Conservation (phyloP, 2,113 vertebrate genomes). For the Xiphophorus maculatus region DNA sequence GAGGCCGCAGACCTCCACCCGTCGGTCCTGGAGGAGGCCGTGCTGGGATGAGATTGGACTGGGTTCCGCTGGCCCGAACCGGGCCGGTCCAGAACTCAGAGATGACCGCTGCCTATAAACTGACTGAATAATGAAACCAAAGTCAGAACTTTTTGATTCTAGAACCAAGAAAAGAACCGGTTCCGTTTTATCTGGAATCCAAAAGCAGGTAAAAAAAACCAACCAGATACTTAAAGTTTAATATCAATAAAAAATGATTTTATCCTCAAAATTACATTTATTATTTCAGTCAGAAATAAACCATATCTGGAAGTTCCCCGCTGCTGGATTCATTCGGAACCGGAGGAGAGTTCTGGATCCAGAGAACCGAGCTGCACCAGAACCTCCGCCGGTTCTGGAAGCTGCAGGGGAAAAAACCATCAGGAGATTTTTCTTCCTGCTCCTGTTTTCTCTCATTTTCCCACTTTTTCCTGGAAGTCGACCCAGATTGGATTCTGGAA, state of each 20-base stretch:
- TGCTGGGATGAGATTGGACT: constrained; percentile 1
- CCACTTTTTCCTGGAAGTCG: constrained; percentile 27
- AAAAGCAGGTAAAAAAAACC: background rate
- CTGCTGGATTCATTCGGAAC: too few species aligned
- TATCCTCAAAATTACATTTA: too few species aligned
- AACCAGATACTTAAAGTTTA: too few species aligned
- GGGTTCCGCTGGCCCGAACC: too few species aligned
- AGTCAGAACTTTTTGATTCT: background rate
- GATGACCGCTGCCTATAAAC: background rate
- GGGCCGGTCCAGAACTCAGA: too few species aligned
- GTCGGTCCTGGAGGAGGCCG: constrained; percentile 78
- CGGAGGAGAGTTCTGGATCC: background rate
- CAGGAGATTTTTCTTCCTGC: background rate
- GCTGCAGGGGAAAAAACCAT: too few species aligned
- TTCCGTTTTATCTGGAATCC: too few species aligned
- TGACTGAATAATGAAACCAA: background rate
- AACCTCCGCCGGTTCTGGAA: too few species aligned
- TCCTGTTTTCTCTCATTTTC: background rate
- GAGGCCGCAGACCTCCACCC: constrained; percentile 78
- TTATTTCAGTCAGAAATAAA: background rate
- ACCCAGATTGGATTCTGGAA: constrained; percentile 19
- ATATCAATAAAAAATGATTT: too few species aligned
- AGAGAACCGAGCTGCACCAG: background rate
- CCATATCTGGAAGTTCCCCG: background rate
- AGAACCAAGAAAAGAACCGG: too few species aligned